Evolutionary conservation across 2,797 vertebrate species (phyloP), one percentile per base, ranked within the genome.

Genomic region (Taeniopygia guttata): DNA sequence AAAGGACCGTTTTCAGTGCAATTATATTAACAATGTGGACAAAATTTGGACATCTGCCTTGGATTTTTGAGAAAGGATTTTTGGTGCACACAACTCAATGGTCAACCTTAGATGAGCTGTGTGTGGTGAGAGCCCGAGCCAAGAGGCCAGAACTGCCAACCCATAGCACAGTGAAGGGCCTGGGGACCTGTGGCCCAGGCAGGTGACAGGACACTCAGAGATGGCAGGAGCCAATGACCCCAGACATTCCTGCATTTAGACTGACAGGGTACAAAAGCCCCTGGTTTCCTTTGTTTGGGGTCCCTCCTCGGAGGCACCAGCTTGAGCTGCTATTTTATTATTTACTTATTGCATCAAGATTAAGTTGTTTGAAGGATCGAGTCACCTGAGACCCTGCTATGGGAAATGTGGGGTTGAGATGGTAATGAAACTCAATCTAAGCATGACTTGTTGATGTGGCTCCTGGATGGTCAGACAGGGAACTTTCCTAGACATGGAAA

Each of bases 361-460:
- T 29, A 29, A 29, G 4, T 5, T 38, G 15, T 63, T 63, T 76
- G 63, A 76, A 63, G 16, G 19, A 63, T 8, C 0, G 0, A 55
- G 16, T n/a, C 5, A 13, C n/a, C 27, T 49, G 2, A 76, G 19
- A n/a, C 7, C 5, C 30, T 83, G 43, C 14, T 56, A 6, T 22
- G 25, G 36, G 19, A 76, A 70, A 58, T n/a, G 8, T 9, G 7
- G 12, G 17, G 5, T 63, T 0, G 0, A 34, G 8, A 36, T 27
- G 25, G 7, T 45, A 30, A 26, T 8, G 3, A n/a, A 76, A 45
- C 8, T 32, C 62, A 30, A 17, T 36, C 13, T n/a, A 14, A 38
- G 7, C 4, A 32, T 26, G 12, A 30, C 19, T 10, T 45, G 5
- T 13, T 34, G 25, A 23, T n/a, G 5, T 63, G 25, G 20, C 32